Evolutionary conservation across 2,113 vertebrate genomes (phyloP), one percentile per base, ranked within the genome.

Genomic region (Hypocryptadius cinnamomeus): DNA sequence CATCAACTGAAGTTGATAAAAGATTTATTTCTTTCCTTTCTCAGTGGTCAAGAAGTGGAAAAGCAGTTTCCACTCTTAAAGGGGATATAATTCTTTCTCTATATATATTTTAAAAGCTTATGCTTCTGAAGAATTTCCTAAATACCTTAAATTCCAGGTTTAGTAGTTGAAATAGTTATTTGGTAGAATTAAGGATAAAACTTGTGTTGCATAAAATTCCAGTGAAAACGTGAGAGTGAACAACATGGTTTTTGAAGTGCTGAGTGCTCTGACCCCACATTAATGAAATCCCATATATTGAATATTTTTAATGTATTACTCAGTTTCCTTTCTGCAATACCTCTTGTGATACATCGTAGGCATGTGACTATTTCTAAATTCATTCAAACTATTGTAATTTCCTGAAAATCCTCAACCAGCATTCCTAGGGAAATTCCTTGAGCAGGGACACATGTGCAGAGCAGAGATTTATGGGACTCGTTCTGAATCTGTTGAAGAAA

Each of bases 351-450:
- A 69, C 74, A 63, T 91, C 94, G 66, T 70, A 70, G 88, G 84
- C 81, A 64, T 37, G 31, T 89, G 89, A 90, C 85, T 90, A 11
- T 92, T 97, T 93, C 90, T 68, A 74, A 97, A 96, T 94, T 96
- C 79, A 91, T 78, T 94, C 89, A 92, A 93, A 95, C 80, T 92
- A 51, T 93, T 96, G 86, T 90, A 96, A 97, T 98, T 97, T 97
- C 97, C 96, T 97, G 96, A 90, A 97, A 96, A 95, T 90, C 83
- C 72, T 90, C 59, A 20, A 2, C 85, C 31, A 88, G 72, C 79
- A 92, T 96, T 96, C 95, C 87, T 90, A 47, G 85, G 96, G 84
- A 96, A 97, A 97, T 96, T 96, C 94, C 87, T 92, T 92, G 65
- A 94, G 68, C n/a, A 64, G 48, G 81, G 88, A 91, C 93, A 93